Base-by-base conservation (phyloP, 1,140 invertebrate genomes). In the Drosophila mauritiana region DNA sequence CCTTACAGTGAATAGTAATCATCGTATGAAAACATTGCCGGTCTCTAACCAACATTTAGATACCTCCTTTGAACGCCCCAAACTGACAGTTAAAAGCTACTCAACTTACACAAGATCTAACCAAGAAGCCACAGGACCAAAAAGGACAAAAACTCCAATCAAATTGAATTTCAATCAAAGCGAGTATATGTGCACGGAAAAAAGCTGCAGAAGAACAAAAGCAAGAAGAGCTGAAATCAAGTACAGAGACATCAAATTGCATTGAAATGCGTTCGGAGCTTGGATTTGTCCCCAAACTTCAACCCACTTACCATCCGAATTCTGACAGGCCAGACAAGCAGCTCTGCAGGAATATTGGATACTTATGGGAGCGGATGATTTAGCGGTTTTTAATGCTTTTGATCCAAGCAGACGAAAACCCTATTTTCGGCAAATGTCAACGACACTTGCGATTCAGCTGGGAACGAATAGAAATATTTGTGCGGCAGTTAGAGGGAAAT, bases 141-240 rank as follows among this genome's bases (percentile, higher is more conserved):
- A 37, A 12, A 54, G 34, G 37, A 61, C 36, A 83, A 85, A 76
- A 86, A 80, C 77, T 77, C 57, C 76, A 85, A 81, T 78, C 78
- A 81, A 85, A 86, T 81, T 81, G 73, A 85, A 85, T 74, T 85
- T 81, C 82, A 78, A 86, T 86, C 78, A 81, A 81, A 70, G 57
- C 63, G 64, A 85, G 85, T 85, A 77, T 48, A 25, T 84, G 48
- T 70, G 57, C 43, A 49, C 43, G 45, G 37, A 25, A 27, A 56
- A 4, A 34, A 27, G 17, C 15, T 40, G 10, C 39, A 43, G 43
- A 48, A 40, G 22, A 48, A 57, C 43, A 73, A 58, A 48, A 36
- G n/a, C 40, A 25, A 51, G 39, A 22, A 61, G 27, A 31, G 73
- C 39, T n/a, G 62, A 48, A 64, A 74, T 46, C 54, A 51, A 43